A percentile compares a stretch with the other conserved stretches of the same genome.
Evolutionary conservation across 2,797 vertebrate genomes (phyloP).

Genomic region (Lacerta viridis): DNA sequence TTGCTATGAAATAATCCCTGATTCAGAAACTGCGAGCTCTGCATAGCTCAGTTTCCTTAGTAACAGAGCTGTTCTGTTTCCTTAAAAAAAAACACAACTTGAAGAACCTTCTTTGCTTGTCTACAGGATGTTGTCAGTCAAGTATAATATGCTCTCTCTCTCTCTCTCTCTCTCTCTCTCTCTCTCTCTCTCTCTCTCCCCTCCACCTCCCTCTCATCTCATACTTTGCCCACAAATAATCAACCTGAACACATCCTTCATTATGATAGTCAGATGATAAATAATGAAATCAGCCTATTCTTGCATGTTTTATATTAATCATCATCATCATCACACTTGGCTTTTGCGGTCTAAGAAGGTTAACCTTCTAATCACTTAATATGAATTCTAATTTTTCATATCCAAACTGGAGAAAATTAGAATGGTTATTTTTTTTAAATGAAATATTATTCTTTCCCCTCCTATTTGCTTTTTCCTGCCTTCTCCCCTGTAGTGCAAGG

Average conservation of each 20-base stretch:
- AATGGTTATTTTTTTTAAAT: constrained; percentile 11
- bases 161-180: constrained; percentile 25
- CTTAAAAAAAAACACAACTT: constrained; percentile 9
- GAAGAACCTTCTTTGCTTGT: constrained; percentile 62
- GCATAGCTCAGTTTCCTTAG: constrained; percentile 74
- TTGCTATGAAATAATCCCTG: constrained; percentile 41
- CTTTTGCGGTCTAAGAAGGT: constrained; percentile 47
- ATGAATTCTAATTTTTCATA: constrained; percentile 42
- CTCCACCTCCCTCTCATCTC: not conserved
- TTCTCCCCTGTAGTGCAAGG: constrained; percentile 12
- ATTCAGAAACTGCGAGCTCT: constrained; percentile 40
- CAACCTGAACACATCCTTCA: constrained; percentile 52
- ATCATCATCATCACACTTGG: not conserved
- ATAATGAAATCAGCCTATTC: constrained; percentile 50
- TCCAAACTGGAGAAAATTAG: constrained; percentile 50
- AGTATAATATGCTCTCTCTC: constrained; percentile 35
- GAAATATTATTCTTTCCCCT: constrained; percentile 42
- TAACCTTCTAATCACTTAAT: constrained; percentile 55
- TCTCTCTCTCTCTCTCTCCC: constrained; percentile 9
- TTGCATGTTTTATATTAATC: not conserved
- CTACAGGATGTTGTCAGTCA: constrained; percentile 48
- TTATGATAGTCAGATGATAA: constrained; percentile 48
- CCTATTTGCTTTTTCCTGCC: constrained; percentile 30
- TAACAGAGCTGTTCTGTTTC: constrained; percentile 62
- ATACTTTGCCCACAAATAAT: constrained; percentile 61